phyloP scores from a whole-genome alignment of 2,797 vertebrate species.

The Lepidocolaptes lacrymiger region DNA sequence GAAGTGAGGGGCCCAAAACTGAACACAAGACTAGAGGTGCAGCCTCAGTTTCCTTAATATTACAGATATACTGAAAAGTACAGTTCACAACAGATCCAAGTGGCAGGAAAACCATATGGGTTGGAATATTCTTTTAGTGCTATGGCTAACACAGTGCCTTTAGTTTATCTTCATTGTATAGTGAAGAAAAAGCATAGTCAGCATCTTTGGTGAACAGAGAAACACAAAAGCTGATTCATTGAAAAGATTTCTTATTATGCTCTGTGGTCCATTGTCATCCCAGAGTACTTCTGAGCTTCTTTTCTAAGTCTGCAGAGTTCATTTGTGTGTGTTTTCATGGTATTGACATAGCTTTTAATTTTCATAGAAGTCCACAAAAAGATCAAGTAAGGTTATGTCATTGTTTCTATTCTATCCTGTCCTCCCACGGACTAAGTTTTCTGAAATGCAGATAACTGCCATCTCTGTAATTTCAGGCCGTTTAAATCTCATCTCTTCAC shows the following conservation, averaged over 20 bases:
- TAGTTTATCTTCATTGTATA: neutral
- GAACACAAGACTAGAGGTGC: neutral
- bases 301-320: neutral
- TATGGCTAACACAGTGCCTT: neutral
- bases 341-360: neutral
- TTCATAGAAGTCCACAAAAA: neutral
- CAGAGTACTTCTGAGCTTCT: neutral
- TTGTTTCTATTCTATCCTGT: neutral
- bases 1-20: neutral
- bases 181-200: neutral
- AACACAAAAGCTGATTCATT: neutral
- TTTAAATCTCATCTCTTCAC: neutral
- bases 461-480: neutral
- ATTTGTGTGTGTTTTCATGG: neutral
- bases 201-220: neutral
- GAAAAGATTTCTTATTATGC: neutral
- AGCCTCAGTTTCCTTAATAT: neutral
- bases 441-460: neutral
- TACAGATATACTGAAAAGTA: neutral
- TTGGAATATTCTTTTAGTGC: neutral
- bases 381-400: neutral
- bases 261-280: neutral
- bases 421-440: neutral
- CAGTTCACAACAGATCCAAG: neutral
- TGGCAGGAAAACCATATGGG: neutral